Base-by-base conservation (phyloP, 2,113 vertebrate genomes). In the Edolisoma coerulescens region DNA sequence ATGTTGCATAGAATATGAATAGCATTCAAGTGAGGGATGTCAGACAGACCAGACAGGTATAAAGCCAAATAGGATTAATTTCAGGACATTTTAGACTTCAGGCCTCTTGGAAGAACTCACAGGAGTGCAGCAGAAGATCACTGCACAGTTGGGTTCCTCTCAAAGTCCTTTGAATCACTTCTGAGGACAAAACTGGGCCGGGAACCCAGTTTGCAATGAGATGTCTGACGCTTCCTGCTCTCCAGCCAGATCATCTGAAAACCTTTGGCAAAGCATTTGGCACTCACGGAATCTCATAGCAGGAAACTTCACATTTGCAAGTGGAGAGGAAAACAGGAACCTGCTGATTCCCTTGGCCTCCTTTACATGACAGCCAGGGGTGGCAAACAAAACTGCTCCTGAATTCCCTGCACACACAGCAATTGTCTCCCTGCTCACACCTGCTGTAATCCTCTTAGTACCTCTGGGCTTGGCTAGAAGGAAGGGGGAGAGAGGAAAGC, bases 241-340 rank as follows among this genome's bases (percentile, higher is more conserved):
- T 96, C 50, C 93, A 93, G 90, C 93, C 93, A 96, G 95, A 95
- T 91, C 92, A 90, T 39, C 83, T 90, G 95, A 91, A 90, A 96
- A 70, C 64, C 75, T 80, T 85, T 96, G 95, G 96, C 95, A 93
- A 59, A 63, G 90, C 70, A 3, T 61, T 95, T 96, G 93, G 92
- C 85, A 74, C 82, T 95, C 63, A 2, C 7, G 10, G 13, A 80
- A 83, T 57, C 90, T 96, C 89, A 16, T 89, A 63, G 78, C 95
- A 77, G 93, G 91, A 73, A 63, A 90, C 89, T 17, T 69, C 87
- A 61, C 78, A 54, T 96, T 93, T 95, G 78, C 91, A 87, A 96
- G 94, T 52, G 93, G 84, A 87, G 89, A 80, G 94, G 87, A 64
- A 93, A 95, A 61, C 57, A 76, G 77, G 32, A 76, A 87, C 94